A percentile compares a stretch with the other conserved stretches of the same genome.
Conservation (phyloP, 2,888 invertebrate genomes). For the Conistra vaccinii region DNA sequence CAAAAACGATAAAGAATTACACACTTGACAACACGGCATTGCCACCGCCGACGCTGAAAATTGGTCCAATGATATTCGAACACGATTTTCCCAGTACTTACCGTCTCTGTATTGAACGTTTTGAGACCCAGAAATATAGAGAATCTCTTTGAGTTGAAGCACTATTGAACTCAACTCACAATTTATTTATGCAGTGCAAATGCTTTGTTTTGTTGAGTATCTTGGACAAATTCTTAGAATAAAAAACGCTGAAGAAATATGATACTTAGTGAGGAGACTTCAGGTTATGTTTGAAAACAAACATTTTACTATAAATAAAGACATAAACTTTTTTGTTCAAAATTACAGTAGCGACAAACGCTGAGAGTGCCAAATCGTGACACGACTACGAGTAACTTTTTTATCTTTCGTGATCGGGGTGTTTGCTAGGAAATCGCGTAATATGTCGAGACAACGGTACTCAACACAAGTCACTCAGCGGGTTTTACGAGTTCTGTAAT, state of each 20-base stretch:
- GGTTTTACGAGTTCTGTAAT: slow-evolving; percentile 77
- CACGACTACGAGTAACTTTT: slow-evolving; percentile 59
- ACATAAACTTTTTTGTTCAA: slow-evolving; percentile 58
- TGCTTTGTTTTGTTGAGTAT: slow-evolving; percentile 23
- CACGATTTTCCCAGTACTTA: slow-evolving; percentile 67
- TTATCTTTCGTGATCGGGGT: slow-evolving; percentile 63
- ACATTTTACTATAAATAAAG: slow-evolving; percentile 51
- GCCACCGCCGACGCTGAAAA: slow-evolving; percentile 61
- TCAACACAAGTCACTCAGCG: slow-evolving; percentile 69
- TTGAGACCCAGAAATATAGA: slow-evolving; percentile 58
- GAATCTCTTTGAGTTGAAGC: slow-evolving; percentile 49
- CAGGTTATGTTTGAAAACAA: slow-evolving; percentile 47
- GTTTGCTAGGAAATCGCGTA: slow-evolving; percentile 69
- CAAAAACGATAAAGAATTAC: slow-evolving; percentile 49
- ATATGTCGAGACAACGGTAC: slow-evolving; percentile 70
- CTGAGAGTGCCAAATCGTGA: slow-evolving; percentile 63
- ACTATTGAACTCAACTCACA: slow-evolving; percentile 42
- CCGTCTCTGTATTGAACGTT: slow-evolving; percentile 61
- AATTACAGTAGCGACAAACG: slow-evolving; percentile 57
- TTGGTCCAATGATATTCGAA: slow-evolving; percentile 72
- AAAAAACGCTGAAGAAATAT: slow-evolving; percentile 5
- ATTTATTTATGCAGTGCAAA: slow-evolving; percentile 40
- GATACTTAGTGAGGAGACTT: background rate
- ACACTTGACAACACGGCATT: slow-evolving; percentile 53
- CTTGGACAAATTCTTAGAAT: slow-evolving; percentile 22